phyloP scores from a whole-genome alignment of 2,888 invertebrate species.

The Drosophila kokeensis region DNA sequence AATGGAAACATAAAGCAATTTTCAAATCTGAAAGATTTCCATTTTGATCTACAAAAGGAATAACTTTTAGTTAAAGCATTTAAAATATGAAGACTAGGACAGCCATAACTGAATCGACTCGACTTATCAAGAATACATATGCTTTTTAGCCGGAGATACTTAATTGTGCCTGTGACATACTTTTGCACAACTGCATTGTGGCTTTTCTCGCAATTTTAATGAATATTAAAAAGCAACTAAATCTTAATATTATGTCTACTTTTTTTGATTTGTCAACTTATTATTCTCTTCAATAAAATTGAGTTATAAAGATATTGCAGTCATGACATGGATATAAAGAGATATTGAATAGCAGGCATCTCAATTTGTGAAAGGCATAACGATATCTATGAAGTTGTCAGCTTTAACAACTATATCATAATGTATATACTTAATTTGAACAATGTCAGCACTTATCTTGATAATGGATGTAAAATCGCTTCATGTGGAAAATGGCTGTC shows the following conservation, averaged over 20 bases:
- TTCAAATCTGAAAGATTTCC: not conserved
- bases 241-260: not conserved
- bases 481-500: constrained; percentile 30
- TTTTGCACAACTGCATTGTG: no score
- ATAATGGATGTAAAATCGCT: constrained; percentile 39
- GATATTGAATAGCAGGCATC: not conserved
- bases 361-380: not conserved
- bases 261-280: not conserved
- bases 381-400: not conserved
- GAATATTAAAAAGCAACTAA: not conserved
- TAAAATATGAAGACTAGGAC: not conserved
- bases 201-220: no score
- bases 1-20: not conserved
- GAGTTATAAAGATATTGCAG: not conserved
- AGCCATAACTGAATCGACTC: not conserved
- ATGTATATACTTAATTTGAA: not conserved
- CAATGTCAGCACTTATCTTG: constrained; percentile 30
- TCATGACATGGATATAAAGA: not conserved
- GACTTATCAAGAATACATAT: not conserved
- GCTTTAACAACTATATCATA: not conserved
- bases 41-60: not conserved
- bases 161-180: no score
- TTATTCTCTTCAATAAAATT: not conserved
- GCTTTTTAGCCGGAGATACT: no score
- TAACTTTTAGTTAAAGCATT: not conserved